Base-by-base conservation (phyloP, 2,888 invertebrate genomes). In the Lepeophtheirus nordmannii region DNA sequence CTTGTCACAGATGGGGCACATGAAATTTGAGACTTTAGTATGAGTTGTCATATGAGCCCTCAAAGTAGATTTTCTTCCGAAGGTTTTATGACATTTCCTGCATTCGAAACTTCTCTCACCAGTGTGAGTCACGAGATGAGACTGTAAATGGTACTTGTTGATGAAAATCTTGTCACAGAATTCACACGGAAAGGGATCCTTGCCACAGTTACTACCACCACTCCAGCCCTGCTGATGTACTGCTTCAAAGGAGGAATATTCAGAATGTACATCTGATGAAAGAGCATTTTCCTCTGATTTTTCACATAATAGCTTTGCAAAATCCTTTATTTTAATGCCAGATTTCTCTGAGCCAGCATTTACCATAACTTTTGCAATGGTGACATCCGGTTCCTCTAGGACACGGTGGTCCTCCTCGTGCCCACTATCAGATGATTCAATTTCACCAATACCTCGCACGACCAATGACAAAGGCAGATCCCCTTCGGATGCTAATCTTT, bases 21-120 rank as follows among this genome's bases (percentile, higher is more conserved):
- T 66, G 58, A 66, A 66, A 60, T 66, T 66, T 38, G 66, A 66
- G 23, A 38, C 37, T 41, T 66, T 66, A 40, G 66, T 66, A 41
- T 66, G 66, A 23, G 66, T 66, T 9, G 66, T 66, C 66, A 66
- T 66, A 17, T 66, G 66, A 1, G 66, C 66, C 60, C 66, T 12
- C 17, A 66, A 23, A 7, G 66, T 66, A 39, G 60, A 60, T 60
- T 53, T 66, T 22, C 66, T n/a, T 11, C 60, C 66, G 37, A 66
- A 66, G 30, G 39, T 41, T 30, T 66, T 66, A 20, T 14, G 14
- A 30, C 66, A 66, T 12, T 23, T 23, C n/a, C 37, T n/a, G 22
- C 66, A 66, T 20, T 58, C 46, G 30, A 66, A 66, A 30, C 39
- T 59, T 20, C 66, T 38, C 60, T 66, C 66, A 5, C 66, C 66